Conservation (phyloP, 1,140 invertebrate genomes). For the Coelopa frigida region DNA sequence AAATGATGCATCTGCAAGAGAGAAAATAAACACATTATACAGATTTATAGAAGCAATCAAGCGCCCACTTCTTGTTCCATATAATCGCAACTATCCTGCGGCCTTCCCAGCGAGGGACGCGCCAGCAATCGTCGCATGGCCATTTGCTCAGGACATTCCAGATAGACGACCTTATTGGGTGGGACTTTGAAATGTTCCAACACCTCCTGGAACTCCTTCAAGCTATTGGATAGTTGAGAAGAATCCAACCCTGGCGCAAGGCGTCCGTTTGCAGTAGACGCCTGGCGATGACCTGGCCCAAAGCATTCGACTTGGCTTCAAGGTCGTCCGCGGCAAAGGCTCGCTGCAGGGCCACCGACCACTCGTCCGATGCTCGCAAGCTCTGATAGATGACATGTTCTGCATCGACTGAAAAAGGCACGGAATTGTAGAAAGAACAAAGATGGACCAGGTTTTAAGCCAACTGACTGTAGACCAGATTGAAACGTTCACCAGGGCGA, state of each 20-base stretch:
- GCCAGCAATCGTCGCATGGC: conserved; percentile 21
- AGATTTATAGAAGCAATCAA: too few species aligned
- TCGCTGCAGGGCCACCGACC: conserved; percentile 19
- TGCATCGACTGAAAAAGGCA: conserved; percentile 21
- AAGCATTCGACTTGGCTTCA: conserved; percentile 20
- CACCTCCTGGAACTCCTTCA: conserved; percentile 28
- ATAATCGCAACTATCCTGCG: conserved; percentile 22
- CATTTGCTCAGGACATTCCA: conserved; percentile 28
- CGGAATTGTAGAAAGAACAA: neutral
- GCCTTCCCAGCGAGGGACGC: conserved; percentile 19
- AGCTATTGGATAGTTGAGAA: conserved; percentile 33
- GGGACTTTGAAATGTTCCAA: conserved; percentile 33
- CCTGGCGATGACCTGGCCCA: conserved; percentile 22
- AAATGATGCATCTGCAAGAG: conserved; percentile 36
- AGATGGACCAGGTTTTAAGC: neutral
- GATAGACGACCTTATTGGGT: conserved; percentile 31
- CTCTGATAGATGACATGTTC: conserved; percentile 27
- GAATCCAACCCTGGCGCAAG: conserved; percentile 30
- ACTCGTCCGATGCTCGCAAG: conserved; percentile 12
- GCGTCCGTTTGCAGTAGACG: conserved; percentile 29
- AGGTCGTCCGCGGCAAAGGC: conserved; percentile 22
- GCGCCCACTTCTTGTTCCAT: conserved; percentile 17
- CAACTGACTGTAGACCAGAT: conserved; percentile 23
- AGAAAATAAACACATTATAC: too few species aligned
- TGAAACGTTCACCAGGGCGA: conserved; percentile 26